A percentile compares a stretch with the other conserved stretches of the same genome.
These are phyloP conservation scores for Melanchra persicariae DNA, from an alignment of 2,888 invertebrate species.

Conservation along the genomic window DNA sequence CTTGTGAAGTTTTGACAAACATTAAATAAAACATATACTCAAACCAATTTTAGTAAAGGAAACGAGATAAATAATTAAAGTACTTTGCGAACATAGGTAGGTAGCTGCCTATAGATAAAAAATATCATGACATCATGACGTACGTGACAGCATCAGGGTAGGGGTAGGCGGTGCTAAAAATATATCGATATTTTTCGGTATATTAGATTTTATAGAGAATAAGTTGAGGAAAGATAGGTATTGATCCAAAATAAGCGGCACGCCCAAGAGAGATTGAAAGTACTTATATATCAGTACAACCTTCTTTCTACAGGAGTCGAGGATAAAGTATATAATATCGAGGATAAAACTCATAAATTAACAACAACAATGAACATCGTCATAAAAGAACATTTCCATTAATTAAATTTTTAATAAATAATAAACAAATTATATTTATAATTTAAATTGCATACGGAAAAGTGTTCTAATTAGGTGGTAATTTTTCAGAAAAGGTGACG, in stretches of 20 bases:
- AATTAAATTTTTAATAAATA: no score
- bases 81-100: slow-evolving; percentile 14
- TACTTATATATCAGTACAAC: not conserved
- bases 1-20: not conserved
- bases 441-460: not conserved
- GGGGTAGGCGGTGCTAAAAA: not conserved
- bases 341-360: not conserved
- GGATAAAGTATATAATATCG: no score
- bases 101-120: slow-evolving; percentile 31
- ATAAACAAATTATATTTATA: no score
- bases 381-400: not conserved
- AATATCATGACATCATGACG: slow-evolving; percentile 39
- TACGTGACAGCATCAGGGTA: slow-evolving; percentile 28
- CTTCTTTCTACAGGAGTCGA: not conserved
- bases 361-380: not conserved
- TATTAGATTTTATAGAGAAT: not conserved
- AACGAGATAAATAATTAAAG: slow-evolving; percentile 41
- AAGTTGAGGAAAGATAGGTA: no score
- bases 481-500: not conserved
- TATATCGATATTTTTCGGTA: slow-evolving; percentile 8
- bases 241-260: not conserved
- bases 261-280: not conserved
- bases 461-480: not conserved
- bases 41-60: slow-evolving; percentile 1
- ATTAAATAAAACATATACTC: slow-evolving; percentile 4